phyloP scores from a whole-genome alignment of 2,888 invertebrate species.

The Callosobruchus maculatus region DNA sequence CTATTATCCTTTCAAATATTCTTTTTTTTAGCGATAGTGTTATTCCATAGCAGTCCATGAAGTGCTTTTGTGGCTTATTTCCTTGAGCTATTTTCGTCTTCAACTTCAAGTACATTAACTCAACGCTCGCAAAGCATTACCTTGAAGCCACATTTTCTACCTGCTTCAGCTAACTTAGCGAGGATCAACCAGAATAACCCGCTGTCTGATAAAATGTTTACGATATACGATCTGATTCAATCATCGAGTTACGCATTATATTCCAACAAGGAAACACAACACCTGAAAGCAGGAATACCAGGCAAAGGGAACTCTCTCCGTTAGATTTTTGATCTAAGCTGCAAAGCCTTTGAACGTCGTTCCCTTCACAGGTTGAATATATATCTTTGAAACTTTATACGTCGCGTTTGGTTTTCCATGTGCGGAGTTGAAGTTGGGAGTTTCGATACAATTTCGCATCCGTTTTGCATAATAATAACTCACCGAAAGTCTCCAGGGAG shows the following conservation, averaged over 20 bases:
- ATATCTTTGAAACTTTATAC: background rate
- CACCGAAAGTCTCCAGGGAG: background rate
- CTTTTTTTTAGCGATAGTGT: too few species aligned
- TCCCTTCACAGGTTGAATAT: background rate
- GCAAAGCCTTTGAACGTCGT: background rate
- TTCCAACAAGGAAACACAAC: background rate
- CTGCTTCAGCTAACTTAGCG: too few species aligned
- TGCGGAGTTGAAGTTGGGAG: background rate
- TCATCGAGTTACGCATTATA: background rate
- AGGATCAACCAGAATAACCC: too few species aligned
- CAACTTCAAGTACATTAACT: too few species aligned
- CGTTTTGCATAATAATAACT: background rate
- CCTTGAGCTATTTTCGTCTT: too few species aligned
- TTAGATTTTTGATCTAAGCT: background rate
- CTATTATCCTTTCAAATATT: too few species aligned
- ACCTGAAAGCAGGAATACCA: background rate
- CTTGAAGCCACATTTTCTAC: too few species aligned
- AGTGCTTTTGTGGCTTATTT: too few species aligned
- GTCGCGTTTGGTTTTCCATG: background rate
- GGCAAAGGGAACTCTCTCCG: background rate
- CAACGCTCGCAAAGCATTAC: too few species aligned
- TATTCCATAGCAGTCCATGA: too few species aligned
- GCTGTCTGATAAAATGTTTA: too few species aligned
- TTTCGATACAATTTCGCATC: background rate
- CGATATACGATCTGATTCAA: background rate